phyloP scores from a whole-genome alignment of 2,113 vertebrate species.

The Capreolus pygargus region DNA sequence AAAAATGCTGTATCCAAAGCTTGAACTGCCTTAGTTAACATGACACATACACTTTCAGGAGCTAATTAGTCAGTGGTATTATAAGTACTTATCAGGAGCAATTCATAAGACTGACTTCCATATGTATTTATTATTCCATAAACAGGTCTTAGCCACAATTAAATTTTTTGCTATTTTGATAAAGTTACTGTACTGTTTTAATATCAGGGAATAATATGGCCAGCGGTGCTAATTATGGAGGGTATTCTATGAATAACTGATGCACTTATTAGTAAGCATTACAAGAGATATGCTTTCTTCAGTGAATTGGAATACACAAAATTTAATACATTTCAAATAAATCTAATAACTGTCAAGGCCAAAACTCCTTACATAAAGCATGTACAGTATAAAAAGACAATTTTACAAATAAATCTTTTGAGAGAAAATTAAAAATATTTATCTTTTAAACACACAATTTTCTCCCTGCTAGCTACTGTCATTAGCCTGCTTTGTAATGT shows the following conservation, averaged over 20 bases:
- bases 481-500: constrained; percentile 50
- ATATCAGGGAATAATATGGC: constrained; percentile 74
- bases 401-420: neutral
- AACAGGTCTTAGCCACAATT: constrained; percentile 78
- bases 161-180: constrained; percentile 79
- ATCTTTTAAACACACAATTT: neutral
- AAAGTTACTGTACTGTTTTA: constrained; percentile 74
- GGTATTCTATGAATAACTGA: constrained; percentile 76
- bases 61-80: constrained; percentile 77
- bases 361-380: neutral
- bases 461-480: neutral
- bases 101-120: constrained; percentile 69
- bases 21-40: constrained; percentile 53
- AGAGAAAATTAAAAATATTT: constrained; percentile 32
- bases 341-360: neutral
- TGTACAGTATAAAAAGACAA: neutral
- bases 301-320: neutral
- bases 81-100: constrained; percentile 59
- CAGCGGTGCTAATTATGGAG: constrained; percentile 70
- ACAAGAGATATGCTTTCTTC: constrained; percentile 25
- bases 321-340: constrained; percentile 27
- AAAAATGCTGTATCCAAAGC: constrained; percentile 51
- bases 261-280: constrained; percentile 74
- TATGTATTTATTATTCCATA: constrained; percentile 74
- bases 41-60: constrained; percentile 46